Base-by-base conservation (phyloP, 1,140 invertebrate species). In the Magallana angulata region DNA sequence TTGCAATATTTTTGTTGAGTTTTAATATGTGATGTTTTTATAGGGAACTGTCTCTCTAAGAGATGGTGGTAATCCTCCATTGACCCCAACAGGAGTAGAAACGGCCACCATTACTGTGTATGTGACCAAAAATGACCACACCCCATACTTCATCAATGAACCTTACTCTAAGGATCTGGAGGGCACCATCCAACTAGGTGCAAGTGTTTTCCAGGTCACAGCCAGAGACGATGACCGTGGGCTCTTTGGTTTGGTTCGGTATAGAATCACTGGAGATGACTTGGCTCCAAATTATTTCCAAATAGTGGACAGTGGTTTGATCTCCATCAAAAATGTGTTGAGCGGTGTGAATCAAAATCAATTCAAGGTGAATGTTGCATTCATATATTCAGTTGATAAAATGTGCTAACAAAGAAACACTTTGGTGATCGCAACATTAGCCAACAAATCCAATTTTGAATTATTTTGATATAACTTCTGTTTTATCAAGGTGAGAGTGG, bases 401-500 rank as follows among this genome's bases (percentile, higher is more conserved):
- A 48, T 48, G 36, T 48, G 36, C 36, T 48, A 48, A 48, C 5
- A 48, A 4, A 48, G 36, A 48, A 48, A 48, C 36, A 48, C 36
- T 48, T 24, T 48, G 36, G 36, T 48, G 36, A 48, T 48, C 5
- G 36, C 2, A 48, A 4, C 36, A 48, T 5, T 48, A 48, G 36
- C 36, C 36, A 48, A 48, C 36, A 48, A 48, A 48, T 48, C 36
- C 36, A 48, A 48, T 48, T 4, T 5, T 48, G 36, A 64, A 64
- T 64, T 5, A 14, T 48, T 48, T 48, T 48, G 36, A 48, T 48
- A 57, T 18, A 62, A 48, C 36, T 48, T 48, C 5, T 48, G 36
- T 84, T 57, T 36, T 86, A 76, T 81, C 89, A 89, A 93, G 92
- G 58, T 93, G 16, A 88, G 91, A 58, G 86, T 93, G n/a, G 68